Conservation (phyloP, 2,797 vertebrate species). For the Okamejei kenojei region DNA sequence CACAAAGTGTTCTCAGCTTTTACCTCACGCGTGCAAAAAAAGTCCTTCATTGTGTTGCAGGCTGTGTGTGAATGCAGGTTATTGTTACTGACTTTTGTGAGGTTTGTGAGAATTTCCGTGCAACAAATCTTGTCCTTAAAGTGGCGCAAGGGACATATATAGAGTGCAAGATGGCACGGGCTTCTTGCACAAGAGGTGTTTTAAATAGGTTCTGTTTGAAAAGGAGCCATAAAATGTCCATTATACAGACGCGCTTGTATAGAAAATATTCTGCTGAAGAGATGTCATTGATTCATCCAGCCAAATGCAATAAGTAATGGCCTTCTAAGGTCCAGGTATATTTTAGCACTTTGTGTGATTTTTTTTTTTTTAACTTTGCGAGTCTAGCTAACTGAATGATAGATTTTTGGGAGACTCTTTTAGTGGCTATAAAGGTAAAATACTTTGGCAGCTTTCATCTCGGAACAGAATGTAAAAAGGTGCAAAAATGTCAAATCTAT, state of each 20-base stretch:
- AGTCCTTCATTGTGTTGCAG: not conserved
- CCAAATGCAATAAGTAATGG: not conserved
- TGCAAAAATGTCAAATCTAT: not conserved
- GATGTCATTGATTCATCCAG: not conserved
- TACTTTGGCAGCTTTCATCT: not conserved
- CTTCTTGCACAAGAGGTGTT: not conserved
- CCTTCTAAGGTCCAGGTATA: not conserved
- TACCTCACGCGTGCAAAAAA: no score
- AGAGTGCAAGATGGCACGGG: not conserved
- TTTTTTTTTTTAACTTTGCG: not conserved
- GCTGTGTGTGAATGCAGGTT: not conserved
- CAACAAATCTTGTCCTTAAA: constrained; percentile 10
- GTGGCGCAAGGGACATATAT: constrained; percentile 4
- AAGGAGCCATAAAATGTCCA: constrained; percentile 21
- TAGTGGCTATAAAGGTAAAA: not conserved
- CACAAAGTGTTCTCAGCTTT: not conserved
- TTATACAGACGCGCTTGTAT: not conserved
- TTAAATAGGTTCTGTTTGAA: not conserved
- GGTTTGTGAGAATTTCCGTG: not conserved
- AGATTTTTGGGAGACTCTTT: not conserved
- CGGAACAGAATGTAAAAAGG: not conserved
- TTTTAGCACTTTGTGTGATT: not conserved
- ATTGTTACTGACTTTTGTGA: not conserved
- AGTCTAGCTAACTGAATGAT: no score
- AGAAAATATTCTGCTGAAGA: not conserved